A percentile compares a stretch with the other conserved stretches of the same genome.
Conservation (phyloP, 2,113 vertebrate species). For the Phaethon lepturus region DNA sequence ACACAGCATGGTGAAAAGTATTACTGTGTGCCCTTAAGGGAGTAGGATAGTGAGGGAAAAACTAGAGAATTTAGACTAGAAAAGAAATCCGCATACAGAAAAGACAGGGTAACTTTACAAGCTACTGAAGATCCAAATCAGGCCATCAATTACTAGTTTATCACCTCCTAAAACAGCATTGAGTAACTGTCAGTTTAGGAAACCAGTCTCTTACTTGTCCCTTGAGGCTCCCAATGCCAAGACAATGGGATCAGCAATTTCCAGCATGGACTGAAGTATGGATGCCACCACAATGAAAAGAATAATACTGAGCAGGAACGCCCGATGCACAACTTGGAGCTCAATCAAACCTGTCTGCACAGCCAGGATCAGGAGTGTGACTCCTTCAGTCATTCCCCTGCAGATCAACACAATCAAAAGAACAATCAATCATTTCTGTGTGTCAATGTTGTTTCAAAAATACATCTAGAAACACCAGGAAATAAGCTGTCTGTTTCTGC, state of each 20-base stretch:
- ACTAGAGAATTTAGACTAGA: not conserved
- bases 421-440: not conserved
- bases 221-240: slow-evolving; percentile 95
- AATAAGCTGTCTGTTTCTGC: not conserved
- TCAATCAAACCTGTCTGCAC: slow-evolving; percentile 98
- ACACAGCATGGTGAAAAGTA: not conserved
- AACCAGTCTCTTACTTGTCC: slow-evolving; percentile 86
- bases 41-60: not conserved
- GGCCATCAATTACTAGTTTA: slow-evolving; percentile 2
- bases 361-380: slow-evolving; percentile 92
- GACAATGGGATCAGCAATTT: slow-evolving; percentile 98
- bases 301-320: slow-evolving; percentile 97
- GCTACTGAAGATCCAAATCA: not conserved
- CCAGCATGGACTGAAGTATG: slow-evolving; percentile 97
- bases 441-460: not conserved
- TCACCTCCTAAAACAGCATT: slow-evolving; percentile 5
- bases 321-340: slow-evolving; percentile 95
- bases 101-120: not conserved
- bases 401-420: not conserved
- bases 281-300: slow-evolving; percentile 98
- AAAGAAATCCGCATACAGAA: not conserved
- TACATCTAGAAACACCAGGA: not conserved
- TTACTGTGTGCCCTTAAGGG: not conserved
- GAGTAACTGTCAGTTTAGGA: slow-evolving; percentile 17
- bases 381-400: slow-evolving; percentile 98